Evolutionary conservation across 30 jellyfish, hydroid and myxozoan species (phyloP).

Genomic region (Aurelia aurita): DNA sequence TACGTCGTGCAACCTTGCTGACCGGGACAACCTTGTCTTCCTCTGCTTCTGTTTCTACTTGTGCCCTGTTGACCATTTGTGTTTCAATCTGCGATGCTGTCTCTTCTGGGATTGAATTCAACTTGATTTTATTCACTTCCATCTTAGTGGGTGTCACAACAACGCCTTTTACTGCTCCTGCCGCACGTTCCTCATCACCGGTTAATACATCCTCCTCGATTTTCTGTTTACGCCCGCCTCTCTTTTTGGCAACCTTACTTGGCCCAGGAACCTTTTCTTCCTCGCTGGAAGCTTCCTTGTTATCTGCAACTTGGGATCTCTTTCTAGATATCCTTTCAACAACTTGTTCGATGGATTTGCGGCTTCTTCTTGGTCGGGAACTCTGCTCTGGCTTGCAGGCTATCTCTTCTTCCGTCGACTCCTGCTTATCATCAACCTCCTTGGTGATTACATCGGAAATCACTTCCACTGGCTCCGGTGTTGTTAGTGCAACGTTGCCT

Average conservation of each 20-base stretch:
- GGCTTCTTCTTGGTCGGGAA: background rate
- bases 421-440: background rate
- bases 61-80: background rate
- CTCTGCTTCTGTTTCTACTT: background rate
- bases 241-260: too few species aligned
- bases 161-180: conserved; percentile 31
- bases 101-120: conserved; percentile 37
- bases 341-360: background rate
- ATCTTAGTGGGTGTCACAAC: conserved; percentile 22
- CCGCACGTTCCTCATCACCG: background rate
- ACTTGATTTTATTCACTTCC: background rate
- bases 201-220: too few species aligned
- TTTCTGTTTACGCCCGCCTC: too few species aligned
- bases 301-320: background rate
- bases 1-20: background rate
- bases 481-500: too few species aligned
- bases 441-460: background rate
- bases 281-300: background rate
- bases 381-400: background rate
- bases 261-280: background rate
- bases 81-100: conserved; percentile 14
- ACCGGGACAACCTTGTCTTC: background rate
- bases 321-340: background rate
- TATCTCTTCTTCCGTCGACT: background rate
- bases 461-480: background rate